Base-by-base conservation (phyloP, 1,140 invertebrate genomes). In the Epicauta chinensis region DNA sequence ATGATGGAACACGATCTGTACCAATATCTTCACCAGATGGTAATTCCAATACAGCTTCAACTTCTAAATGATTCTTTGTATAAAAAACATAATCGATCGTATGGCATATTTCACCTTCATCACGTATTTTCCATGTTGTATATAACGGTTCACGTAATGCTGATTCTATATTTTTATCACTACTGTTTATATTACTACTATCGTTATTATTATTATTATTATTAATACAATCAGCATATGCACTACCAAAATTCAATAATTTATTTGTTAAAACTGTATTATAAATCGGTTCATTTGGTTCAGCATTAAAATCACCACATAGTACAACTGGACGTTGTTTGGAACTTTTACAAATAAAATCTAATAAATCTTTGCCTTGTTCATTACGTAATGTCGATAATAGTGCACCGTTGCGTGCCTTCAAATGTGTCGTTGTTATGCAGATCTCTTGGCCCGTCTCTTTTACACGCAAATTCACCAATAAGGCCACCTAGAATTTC, bases 41-140 rank as follows among this genome's bases (percentile, higher is more conserved):
- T 47, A 89, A 75, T 15, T 79, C 71, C 10, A 89, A 62, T 2
- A 87, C 69, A 10, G 76, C 75, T 16, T 79, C 75, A 1, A 86
- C 76, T 56, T 75, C 71, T 1, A 87, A 71, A 23, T 71, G 66
- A 32, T 77, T 67, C 51, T 73, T 73, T 1, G 77, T 78, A 63
- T 81, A 84, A 72, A 88, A 90, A 1, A 91, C 79, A 68, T 90
- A 91, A 69, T 91, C 87, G 38, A 90, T 83, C 1, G 86, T 89
- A 56, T 86, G 82, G 48, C 83, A 84, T 10, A 78, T 73, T 67
- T 88, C 86, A 2, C 80, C 83, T 56, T 85, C 80, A 48, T 79
- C 81, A 4, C 87, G 71, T 11, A 89, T 75, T 65, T 89, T 90
- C 86, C 86, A 90, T 0, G 87, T 88, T 0, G 86, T 90, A 62